Percentiles rank a stretch among this genome's conserved stretches.
Evolutionary conservation across 2,113 vertebrate species (phyloP).

Genomic region (Hirundichthys speculiger): DNA sequence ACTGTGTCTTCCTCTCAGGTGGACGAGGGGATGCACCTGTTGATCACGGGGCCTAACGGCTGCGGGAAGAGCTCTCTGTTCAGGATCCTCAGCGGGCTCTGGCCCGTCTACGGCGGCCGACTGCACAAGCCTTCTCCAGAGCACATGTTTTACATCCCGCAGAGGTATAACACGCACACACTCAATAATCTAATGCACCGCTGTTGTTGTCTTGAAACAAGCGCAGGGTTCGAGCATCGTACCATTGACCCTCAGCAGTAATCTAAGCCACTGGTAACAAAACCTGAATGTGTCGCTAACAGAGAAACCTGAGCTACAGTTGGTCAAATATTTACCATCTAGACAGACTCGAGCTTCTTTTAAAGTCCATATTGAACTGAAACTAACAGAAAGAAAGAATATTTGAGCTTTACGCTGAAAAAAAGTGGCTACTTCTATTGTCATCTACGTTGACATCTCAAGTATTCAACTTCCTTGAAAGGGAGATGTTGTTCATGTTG

Average conservation of each 20-base stretch:
- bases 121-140: slow-evolving; percentile 94
- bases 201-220: slow-evolving; percentile 5
- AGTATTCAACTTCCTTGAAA: no score
- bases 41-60: slow-evolving; percentile 98
- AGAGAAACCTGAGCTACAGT: slow-evolving; percentile 64
- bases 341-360: background rate
- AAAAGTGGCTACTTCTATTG: no score
- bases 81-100: slow-evolving; percentile 95
- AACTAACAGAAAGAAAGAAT: no score
- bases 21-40: slow-evolving; percentile 94
- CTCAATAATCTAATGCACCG: background rate
- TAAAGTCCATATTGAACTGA: no score
- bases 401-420: no score
- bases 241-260: slow-evolving; percentile 16
- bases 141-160: slow-evolving; percentile 99
- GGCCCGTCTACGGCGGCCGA: slow-evolving; percentile 94
- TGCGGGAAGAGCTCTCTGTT: slow-evolving; percentile 99
- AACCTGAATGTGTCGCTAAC: no score
- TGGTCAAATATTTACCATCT: slow-evolving; percentile 72
- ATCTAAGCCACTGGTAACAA: slow-evolving; percentile 54
- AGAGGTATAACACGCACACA: slow-evolving; percentile 83
- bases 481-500: no score
- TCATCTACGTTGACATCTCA: no score
- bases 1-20: slow-evolving; percentile 79
- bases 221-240: slow-evolving; percentile 2